Evolutionary conservation across 2,888 invertebrate species (phyloP).

Genomic region (Oegoconia quadripuncta): DNA sequence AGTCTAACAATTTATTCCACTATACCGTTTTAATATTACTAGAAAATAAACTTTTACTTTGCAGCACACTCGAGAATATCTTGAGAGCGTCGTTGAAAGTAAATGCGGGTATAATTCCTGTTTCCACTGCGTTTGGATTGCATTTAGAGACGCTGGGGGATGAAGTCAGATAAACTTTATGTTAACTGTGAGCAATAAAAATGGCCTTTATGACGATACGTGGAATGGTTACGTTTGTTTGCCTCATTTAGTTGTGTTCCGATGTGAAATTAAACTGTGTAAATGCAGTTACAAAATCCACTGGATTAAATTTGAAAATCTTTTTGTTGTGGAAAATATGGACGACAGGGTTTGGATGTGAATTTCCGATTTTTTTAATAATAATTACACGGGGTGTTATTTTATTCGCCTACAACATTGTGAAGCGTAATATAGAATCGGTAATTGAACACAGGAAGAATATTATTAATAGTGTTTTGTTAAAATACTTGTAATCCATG

Average conservation of each 20-base stretch:
- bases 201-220: conserved; percentile 75
- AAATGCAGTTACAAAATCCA: neutral
- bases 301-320: no score
- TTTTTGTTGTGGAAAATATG: no score
- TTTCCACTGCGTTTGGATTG: conserved; percentile 71
- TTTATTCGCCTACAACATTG: neutral
- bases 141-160: conserved; percentile 70
- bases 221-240: conserved; percentile 68
- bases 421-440: no score
- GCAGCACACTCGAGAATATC: conserved; percentile 56
- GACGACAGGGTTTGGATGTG: no score
- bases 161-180: conserved; percentile 73
- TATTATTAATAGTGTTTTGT: no score
- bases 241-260: conserved; percentile 47
- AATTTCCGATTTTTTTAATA: no score
- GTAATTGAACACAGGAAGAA: no score
- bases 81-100: conserved; percentile 76
- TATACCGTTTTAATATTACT: neutral
- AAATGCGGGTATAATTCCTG: conserved; percentile 71
- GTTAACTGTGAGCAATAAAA: conserved; percentile 73
- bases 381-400: no score
- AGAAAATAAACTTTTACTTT: conserved; percentile 59
- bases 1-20: neutral
- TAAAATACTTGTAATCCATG: no score
- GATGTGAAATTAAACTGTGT: conserved; percentile 32